Evolutionary conservation across 2,888 invertebrate species (phyloP), one percentile per base, ranked within the genome.

Genomic region (Lycia hirtaria): DNA sequence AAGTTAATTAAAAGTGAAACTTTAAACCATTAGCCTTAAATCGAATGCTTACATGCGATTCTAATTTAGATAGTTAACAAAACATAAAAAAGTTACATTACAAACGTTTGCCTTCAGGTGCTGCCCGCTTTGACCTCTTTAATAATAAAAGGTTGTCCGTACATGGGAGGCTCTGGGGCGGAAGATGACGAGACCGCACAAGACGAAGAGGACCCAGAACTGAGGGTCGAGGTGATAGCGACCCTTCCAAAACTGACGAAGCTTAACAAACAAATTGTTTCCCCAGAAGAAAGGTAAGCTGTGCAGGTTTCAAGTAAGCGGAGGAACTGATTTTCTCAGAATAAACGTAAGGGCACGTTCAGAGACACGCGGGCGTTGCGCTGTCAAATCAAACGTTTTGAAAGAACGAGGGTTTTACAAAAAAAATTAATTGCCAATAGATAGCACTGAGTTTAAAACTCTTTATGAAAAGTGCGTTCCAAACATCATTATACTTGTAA

Each of bases 141-240:
- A 0, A 76, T 94, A 44, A 56, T 94, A 41, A 85, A 85, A 58
- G 93, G 93, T 3, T 94, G 94, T 69, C 94, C 94, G 0, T 86
- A 87, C 48, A 88, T 93, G 83, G 93, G 93, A n/a, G 93, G 91
- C 0, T 75, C 80, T 0, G 90, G 88, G 0, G 77, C 82, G 0
- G 85, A 84, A 28, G 73, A 75, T 1, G 75, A 75, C 0, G 90
- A 88, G 1, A 76, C 63, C 0, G 85, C 72, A 1, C 72, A 69
- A 0, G 87, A 87, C 14, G 87, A 86, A 41, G 85, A 90, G 17
- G 83, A 86, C 33, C 59, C 81, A 3, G 87, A 87, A 61, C 49
- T 82, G n/a, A 87, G 93, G 53, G 64, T 88, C 0, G 88, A 93
- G 20, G 67, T 93, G 0, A 61, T 94, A 20, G 93, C 93, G 0